Evolutionary conservation across 2,113 vertebrate genomes (phyloP), one percentile per base, ranked within the genome.

Genomic region (Takifugu flavidus): DNA sequence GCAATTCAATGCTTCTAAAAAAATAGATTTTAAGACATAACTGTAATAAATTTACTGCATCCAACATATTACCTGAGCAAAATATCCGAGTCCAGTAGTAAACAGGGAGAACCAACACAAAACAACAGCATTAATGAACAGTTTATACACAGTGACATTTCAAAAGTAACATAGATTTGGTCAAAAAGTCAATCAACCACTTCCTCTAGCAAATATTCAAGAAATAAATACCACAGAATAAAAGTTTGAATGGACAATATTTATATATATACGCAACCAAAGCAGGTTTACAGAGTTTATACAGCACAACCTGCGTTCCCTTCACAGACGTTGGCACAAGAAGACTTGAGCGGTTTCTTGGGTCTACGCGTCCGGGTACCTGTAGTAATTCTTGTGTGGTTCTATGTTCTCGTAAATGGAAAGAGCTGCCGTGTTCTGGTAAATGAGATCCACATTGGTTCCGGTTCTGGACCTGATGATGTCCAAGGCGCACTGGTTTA

Each of bases 401-500:
- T 79, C 55, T 14, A 94, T 44, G 4, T 97, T 98, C 67, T 95
- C 93, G 49, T 97, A 99, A 90, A 96, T 93, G 61, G 85, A 84
- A 77, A 94, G 82, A n/a, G 95, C 93, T 13, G 72, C 83, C 1
- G 90, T 61, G 26, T 98, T 98, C 87, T 98, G 94, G 83, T 98
- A 98, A 85, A 98, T 97, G 42, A 96, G 90, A 70, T 98, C 94
- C 0, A 91, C 92, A 44, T 93, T 95, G 43, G 85, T 93, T 57
- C 94, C 92, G 25, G 89, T 95, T 85, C 93, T 93, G 49, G 95
- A 91, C 83, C 85, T 91, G 85, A 99, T 95, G 56, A 97, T 90
- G 79, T 99, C 95, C 89, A 94, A 72, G 59, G 95, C 94, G 65
- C 96, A 99, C 80, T 95, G 93, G 80, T 98, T 94, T 80, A 99